Percentiles rank a stretch among this genome's conserved stretches.
These are phyloP conservation scores for Calephelis nemesis DNA, from an alignment of 1,140 invertebrate genomes.

Conservation along the genomic window DNA sequence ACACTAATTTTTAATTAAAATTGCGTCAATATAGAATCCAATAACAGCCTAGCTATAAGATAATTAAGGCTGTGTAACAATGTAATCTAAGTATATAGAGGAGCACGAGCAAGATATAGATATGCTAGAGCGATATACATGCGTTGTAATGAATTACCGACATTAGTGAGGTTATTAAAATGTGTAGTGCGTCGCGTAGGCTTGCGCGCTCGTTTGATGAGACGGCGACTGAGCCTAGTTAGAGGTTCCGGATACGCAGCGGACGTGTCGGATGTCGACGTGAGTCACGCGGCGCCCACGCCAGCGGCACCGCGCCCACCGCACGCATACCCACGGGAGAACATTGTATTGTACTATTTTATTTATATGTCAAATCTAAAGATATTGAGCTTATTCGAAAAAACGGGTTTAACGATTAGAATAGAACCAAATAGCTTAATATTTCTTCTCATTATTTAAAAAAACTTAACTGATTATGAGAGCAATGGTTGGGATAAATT, in stretches of 20 bases:
- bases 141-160: not conserved
- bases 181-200: slow-evolving; percentile 59
- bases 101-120: too few relatives aligned
- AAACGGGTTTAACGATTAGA: too few relatives aligned
- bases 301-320: slow-evolving; percentile 34
- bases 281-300: slow-evolving; percentile 75
- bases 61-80: too few relatives aligned
- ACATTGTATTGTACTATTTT: slow-evolving; percentile 18
- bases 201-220: slow-evolving; percentile 58
- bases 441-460: too few relatives aligned
- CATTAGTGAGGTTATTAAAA: slow-evolving; percentile 54
- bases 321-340: slow-evolving; percentile 41
- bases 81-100: too few relatives aligned
- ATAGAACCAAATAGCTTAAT: too few relatives aligned
- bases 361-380: not conserved
- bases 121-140: not conserved
- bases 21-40: too few relatives aligned
- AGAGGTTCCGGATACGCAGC: slow-evolving; percentile 77
- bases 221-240: slow-evolving; percentile 63
- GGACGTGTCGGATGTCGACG: slow-evolving; percentile 76
- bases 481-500: too few relatives aligned
- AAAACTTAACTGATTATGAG: too few relatives aligned
- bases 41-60: too few relatives aligned
- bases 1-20: too few relatives aligned
- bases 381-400: too few relatives aligned